These are phyloP conservation scores for Dromococcyx pavoninus DNA, from an alignment of 2,797 vertebrate genomes.

Conservation along the genomic window DNA sequence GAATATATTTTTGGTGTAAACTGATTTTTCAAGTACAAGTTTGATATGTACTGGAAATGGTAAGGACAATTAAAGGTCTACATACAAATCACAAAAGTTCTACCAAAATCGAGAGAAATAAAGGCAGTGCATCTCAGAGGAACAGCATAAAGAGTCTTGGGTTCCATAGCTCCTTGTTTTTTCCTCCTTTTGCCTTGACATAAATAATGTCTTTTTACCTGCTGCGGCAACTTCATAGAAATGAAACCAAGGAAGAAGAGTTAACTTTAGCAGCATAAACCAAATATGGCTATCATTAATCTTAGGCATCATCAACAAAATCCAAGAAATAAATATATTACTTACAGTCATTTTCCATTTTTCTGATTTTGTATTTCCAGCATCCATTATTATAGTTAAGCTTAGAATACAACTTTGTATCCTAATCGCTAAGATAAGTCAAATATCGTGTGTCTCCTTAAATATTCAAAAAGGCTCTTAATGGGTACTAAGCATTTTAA, in stretches of 20 bases:
- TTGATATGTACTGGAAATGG: not conserved
- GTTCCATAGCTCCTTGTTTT: not conserved
- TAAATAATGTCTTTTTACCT: not conserved
- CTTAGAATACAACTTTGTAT: not conserved
- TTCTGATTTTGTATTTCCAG: not conserved
- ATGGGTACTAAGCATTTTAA: constrained; percentile 12
- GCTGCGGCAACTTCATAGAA: not conserved
- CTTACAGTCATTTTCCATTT: not conserved
- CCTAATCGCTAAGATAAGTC: not conserved
- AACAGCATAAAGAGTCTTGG: not conserved
- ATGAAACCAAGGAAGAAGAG: not conserved
- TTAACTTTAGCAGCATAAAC: not conserved
- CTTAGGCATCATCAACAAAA: not conserved
- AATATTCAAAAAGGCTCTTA: constrained; percentile 32
- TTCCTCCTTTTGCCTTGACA: not conserved
- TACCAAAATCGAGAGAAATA: not conserved
- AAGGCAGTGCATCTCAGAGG: not conserved
- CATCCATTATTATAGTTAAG: not conserved
- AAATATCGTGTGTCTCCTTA: constrained; percentile 40
- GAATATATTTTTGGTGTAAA: not conserved
- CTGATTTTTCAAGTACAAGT: not conserved
- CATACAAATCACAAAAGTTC: not conserved
- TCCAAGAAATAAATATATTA: not conserved
- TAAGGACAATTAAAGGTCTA: not conserved
- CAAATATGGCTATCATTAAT: not conserved